A percentile compares a stretch with the other conserved stretches of the same genome.
These are phyloP conservation scores for Bufotes viridis DNA, from an alignment of 2,797 vertebrate species.

Conservation along the genomic window DNA sequence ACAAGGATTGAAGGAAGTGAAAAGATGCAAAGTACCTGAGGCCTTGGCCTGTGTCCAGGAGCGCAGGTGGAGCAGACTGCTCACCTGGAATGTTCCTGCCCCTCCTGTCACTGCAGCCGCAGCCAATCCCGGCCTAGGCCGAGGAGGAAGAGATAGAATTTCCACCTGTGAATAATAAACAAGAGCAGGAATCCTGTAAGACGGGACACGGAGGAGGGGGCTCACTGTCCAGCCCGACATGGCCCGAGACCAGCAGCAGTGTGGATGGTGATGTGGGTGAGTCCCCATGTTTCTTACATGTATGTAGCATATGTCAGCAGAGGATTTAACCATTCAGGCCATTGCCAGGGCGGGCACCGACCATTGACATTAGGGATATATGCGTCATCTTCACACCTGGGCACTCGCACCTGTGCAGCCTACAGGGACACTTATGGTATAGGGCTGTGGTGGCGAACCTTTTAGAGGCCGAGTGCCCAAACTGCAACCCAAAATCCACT, in stretches of 20 bases:
- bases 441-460: background rate
- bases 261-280: background rate
- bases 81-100: slow-evolving; percentile 56
- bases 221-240: background rate
- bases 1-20: background rate
- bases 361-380: background rate
- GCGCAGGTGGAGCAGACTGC: slow-evolving; percentile 37
- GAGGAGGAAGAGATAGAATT: slow-evolving; percentile 30
- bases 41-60: background rate
- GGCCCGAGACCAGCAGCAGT: background rate
- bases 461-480: no score
- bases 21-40: background rate
- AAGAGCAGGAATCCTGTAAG: slow-evolving; percentile 27
- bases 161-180: background rate
- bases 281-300: background rate
- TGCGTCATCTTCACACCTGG: background rate
- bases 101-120: slow-evolving; percentile 18
- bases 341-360: background rate
- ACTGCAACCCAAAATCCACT: no score
- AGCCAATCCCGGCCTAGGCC: slow-evolving; percentile 36
- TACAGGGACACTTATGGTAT: background rate
- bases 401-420: background rate
- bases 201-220: background rate
- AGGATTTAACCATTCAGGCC: background rate
- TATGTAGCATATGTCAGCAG: background rate